Evolutionary conservation across 1,140 invertebrate genomes (phyloP).

Genomic region (Ceratina calcarata): DNA sequence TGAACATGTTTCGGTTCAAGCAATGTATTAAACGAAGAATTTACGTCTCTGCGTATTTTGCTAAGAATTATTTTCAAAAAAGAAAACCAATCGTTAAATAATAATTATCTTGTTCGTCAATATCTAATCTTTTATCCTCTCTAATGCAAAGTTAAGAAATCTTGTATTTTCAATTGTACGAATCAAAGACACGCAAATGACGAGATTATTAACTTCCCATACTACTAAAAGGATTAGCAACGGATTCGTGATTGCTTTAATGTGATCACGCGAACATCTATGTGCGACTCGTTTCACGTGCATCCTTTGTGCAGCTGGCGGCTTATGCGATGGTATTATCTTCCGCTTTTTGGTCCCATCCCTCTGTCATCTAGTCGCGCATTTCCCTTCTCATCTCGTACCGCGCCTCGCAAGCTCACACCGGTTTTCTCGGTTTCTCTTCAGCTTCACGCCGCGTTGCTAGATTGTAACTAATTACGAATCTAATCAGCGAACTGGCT

Average conservation of each 20-base stretch:
- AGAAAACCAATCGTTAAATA: too few species aligned
- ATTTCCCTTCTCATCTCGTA: too few species aligned
- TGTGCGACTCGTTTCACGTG: background rate
- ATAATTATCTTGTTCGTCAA: too few species aligned
- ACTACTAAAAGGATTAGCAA: constrained; percentile 8
- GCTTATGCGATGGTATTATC: constrained; percentile 27
- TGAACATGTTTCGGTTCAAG: background rate
- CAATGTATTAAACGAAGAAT: too few species aligned
- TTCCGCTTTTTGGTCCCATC: constrained; percentile 2
- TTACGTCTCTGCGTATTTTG: too few species aligned
- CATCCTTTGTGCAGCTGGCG: background rate
- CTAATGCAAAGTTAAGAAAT: too few species aligned
- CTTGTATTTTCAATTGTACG: background rate
- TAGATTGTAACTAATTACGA: constrained; percentile 46
- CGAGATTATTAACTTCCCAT: background rate
- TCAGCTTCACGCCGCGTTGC: background rate
- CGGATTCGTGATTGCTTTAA: background rate
- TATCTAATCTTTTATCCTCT: too few species aligned
- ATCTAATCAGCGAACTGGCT: constrained; percentile 58
- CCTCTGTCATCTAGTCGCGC: background rate
- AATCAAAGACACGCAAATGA: background rate
- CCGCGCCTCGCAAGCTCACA: background rate
- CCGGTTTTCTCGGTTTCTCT: background rate
- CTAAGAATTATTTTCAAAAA: too few species aligned
- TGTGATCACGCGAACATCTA: background rate